phyloP scores from a whole-genome alignment of 1,140 invertebrate species.

The Formica exsecta region DNA sequence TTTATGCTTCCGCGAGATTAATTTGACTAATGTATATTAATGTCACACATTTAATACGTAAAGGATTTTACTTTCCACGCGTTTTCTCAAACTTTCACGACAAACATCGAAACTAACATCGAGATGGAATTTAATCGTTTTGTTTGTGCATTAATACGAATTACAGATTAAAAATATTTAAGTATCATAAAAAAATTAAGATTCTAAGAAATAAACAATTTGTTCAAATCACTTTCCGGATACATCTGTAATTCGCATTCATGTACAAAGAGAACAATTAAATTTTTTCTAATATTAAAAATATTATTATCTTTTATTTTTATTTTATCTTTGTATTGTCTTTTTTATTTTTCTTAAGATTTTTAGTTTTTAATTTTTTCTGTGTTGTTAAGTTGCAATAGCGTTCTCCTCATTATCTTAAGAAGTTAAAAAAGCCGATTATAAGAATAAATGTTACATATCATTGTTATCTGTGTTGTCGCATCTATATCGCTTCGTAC shows the following conservation, averaged over 20 bases:
- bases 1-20: not conserved
- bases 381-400: not conserved
- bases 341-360: not conserved
- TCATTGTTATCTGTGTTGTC: not conserved
- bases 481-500: not conserved
- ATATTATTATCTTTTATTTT: not conserved
- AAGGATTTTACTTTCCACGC: not conserved
- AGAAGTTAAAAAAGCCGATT: not conserved
- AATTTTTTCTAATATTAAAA: not conserved
- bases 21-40: constrained; percentile 37
- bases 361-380: not conserved
- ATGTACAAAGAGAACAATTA: too few relatives aligned
- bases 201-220: too few relatives aligned
- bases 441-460: not conserved
- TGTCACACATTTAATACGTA: not conserved
- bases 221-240: too few relatives aligned
- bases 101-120: not conserved
- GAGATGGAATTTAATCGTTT: constrained; percentile 15
- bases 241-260: too few relatives aligned
- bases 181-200: too few relatives aligned
- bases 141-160: constrained; percentile 14
- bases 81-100: not conserved
- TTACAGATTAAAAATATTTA: not conserved
- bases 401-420: not conserved
- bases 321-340: not conserved